These are phyloP conservation scores for Agonopterix heracliana DNA, from an alignment of 2,888 invertebrate genomes.

Conservation along the genomic window DNA sequence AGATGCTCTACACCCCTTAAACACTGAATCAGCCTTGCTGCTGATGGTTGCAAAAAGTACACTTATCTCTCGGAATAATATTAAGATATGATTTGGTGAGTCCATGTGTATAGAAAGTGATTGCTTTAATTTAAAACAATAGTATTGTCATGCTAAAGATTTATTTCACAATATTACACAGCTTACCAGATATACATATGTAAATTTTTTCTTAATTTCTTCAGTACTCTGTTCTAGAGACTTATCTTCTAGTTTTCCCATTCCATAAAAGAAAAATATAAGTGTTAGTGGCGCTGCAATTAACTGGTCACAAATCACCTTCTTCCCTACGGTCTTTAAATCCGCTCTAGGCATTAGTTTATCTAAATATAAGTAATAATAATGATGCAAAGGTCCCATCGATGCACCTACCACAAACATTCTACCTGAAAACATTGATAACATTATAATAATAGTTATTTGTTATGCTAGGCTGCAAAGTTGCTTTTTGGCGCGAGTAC, in stretches of 20 bases:
- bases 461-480: too few relatives aligned
- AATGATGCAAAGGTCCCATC: constrained; percentile 90
- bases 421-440: constrained; percentile 71
- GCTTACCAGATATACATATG: constrained; percentile 83
- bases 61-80: too few relatives aligned
- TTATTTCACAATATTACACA: too few relatives aligned
- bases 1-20: too few relatives aligned
- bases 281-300: constrained; percentile 89
- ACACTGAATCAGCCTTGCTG: too few relatives aligned
- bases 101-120: too few relatives aligned
- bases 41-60: too few relatives aligned
- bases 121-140: too few relatives aligned
- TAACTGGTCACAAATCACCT: constrained; percentile 81
- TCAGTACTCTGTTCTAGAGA: constrained; percentile 64
- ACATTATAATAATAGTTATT: too few relatives aligned
- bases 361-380: constrained; percentile 88
- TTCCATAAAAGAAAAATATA: constrained; percentile 85
- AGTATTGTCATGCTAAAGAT: too few relatives aligned
- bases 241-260: constrained; percentile 84
- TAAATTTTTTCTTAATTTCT: constrained; percentile 83
- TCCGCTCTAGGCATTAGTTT: constrained; percentile 76
- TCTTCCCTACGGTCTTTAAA: constrained; percentile 77
- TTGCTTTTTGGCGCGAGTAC: too few relatives aligned
- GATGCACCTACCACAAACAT: constrained; percentile 87
- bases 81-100: too few relatives aligned